A percentile compares a stretch with the other conserved stretches of the same genome.
Conservation (phyloP, 1,140 invertebrate species). For the Drosophila cardini region DNA sequence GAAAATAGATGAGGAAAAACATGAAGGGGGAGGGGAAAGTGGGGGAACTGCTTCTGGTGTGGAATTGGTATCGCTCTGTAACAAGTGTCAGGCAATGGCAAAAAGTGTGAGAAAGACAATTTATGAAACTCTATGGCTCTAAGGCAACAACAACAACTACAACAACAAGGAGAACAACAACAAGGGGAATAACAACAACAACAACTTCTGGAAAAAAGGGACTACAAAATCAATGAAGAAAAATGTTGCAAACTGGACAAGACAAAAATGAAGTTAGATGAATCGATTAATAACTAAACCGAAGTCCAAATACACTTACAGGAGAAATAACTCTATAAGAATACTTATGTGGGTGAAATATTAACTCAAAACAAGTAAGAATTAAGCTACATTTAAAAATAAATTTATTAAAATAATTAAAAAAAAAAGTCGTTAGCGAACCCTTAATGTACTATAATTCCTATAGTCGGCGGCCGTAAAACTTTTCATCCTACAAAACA, state of each 20-base stretch:
- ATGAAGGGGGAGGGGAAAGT: neutral
- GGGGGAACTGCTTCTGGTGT: constrained; percentile 27
- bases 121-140: constrained; percentile 65
- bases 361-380: too few relatives aligned
- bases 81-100: constrained; percentile 65
- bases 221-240: constrained; percentile 71
- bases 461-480: too few relatives aligned
- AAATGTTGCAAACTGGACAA: constrained; percentile 58
- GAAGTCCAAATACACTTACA: constrained; percentile 11
- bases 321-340: too few relatives aligned
- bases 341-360: too few relatives aligned
- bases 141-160: constrained; percentile 11
- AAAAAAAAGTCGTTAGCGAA: too few relatives aligned
- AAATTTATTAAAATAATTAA: too few relatives aligned
- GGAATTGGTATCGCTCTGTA: constrained; percentile 57
- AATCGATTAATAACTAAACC: neutral
- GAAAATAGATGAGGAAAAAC: constrained; percentile 9
- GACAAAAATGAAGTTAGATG: constrained; percentile 20
- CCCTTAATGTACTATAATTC: too few relatives aligned
- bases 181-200: neutral
- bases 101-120: constrained; percentile 59
- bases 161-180: constrained; percentile 1
- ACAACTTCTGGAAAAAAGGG: constrained; percentile 30
- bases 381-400: too few relatives aligned
- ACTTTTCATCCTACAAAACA: too few relatives aligned